These are phyloP conservation scores for Brachyptera putata DNA, from an alignment of 2,888 invertebrate genomes.

Conservation along the genomic window DNA sequence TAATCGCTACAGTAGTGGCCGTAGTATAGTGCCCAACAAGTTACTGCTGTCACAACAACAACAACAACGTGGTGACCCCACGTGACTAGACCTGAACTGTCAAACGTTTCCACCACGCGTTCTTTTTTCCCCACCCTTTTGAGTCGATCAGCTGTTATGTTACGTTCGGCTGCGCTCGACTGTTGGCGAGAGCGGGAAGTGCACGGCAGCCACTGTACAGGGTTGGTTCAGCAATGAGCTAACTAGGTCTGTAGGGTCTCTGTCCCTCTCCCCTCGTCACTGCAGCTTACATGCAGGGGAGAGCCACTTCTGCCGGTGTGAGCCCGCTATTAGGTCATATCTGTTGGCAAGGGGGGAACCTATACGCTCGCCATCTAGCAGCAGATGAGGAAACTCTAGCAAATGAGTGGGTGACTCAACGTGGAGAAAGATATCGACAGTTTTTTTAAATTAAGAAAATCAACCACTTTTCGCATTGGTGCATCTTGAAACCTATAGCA, in stretches of 20 bases:
- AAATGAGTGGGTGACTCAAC: no score
- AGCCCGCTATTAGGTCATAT: no score
- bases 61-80: background rate
- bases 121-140: background rate
- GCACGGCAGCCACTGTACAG: no score
- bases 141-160: slow-evolving; percentile 6
- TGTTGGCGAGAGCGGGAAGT: no score
- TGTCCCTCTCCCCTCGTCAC: background rate
- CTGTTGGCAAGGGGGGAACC: slow-evolving; percentile 4
- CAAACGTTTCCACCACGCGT: slow-evolving; percentile 1
- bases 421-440: no score
- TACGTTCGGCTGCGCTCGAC: no score
- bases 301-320: no score
- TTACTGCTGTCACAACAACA: background rate
- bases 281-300: background rate
- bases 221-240: background rate
- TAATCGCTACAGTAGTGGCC: background rate
- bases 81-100: background rate
- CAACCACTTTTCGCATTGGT: no score
- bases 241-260: slow-evolving; percentile 2
- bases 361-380: no score
- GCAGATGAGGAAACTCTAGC: no score
- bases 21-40: background rate
- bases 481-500: no score
- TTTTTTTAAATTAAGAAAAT: no score